These are phyloP conservation scores for Pavo muticus DNA, from an alignment of 2,113 vertebrate species.

Conservation along the genomic window DNA sequence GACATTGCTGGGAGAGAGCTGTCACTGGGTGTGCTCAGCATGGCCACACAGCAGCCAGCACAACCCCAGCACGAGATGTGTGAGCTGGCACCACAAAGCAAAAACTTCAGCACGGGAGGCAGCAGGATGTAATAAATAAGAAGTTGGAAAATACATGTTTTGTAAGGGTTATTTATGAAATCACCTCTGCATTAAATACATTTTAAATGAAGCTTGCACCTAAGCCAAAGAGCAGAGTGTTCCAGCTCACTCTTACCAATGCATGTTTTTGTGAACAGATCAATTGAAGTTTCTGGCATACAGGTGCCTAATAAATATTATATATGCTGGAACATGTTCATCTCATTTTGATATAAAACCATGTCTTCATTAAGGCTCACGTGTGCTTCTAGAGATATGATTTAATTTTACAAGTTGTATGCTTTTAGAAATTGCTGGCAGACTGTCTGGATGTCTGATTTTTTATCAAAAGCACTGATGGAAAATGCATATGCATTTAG, in stretches of 20 bases:
- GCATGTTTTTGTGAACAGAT: not conserved
- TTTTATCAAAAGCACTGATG: not conserved
- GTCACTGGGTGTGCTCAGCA: conserved; percentile 40
- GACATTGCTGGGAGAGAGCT: not conserved
- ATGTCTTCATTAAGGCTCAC: not conserved
- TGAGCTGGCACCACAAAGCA: conserved; percentile 3
- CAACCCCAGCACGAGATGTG: not conserved
- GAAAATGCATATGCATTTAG: not conserved
- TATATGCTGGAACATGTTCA: not conserved
- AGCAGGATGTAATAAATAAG: not conserved
- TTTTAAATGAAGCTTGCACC: not conserved
- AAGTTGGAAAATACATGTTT: not conserved
- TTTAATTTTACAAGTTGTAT: not conserved
- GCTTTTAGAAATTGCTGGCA: not conserved
- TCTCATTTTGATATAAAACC: not conserved
- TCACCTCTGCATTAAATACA: not conserved
- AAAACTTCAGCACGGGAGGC: conserved; percentile 2
- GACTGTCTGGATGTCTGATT: not conserved
- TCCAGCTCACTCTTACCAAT: not conserved
- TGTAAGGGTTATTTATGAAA: not conserved
- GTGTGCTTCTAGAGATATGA: not conserved
- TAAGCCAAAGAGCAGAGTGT: not conserved
- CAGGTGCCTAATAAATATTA: not conserved
- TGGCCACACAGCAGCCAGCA: conserved; percentile 5
- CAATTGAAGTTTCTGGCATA: not conserved